A percentile compares a stretch with the other conserved stretches of the same genome.
Conservation (phyloP, 2,113 vertebrate species). For the Galbula dea region DNA sequence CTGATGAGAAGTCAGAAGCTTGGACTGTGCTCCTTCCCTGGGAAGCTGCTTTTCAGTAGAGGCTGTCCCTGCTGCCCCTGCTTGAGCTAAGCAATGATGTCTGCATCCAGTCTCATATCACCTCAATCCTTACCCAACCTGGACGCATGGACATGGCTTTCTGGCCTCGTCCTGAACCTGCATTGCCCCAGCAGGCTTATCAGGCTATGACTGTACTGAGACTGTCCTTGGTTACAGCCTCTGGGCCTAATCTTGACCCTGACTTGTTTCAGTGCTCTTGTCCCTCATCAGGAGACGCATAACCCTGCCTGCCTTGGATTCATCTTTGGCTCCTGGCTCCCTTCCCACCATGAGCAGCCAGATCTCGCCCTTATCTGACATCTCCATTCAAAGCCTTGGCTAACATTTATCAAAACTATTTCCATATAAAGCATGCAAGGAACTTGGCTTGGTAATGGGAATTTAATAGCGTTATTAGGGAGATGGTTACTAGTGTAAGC, state of each 20-base stretch:
- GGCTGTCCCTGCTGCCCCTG: background rate
- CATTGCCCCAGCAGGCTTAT: no score
- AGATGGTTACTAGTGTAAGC: background rate
- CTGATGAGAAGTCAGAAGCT: background rate
- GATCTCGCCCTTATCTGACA: background rate
- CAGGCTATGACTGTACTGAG: background rate
- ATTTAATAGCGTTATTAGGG: background rate
- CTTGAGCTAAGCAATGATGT: background rate
- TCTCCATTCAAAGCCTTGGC: no score
- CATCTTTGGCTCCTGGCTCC: background rate
- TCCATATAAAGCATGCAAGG: background rate
- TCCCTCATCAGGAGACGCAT: fast-evolving
- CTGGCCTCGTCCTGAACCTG: no score
- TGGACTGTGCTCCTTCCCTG: background rate
- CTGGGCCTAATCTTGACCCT: background rate
- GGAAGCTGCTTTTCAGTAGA: background rate
- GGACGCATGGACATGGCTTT: no score
- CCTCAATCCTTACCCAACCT: no score
- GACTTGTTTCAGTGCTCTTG: background rate
- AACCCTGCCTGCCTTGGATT: background rate
- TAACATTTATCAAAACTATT: background rate
- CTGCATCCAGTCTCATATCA: no score
- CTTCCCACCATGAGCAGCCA: fast-evolving
- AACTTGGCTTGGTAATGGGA: background rate
- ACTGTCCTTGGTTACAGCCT: background rate